Evolutionary conservation across 2,797 vertebrate genomes (phyloP).

Genomic region (Anguilla megastoma): DNA sequence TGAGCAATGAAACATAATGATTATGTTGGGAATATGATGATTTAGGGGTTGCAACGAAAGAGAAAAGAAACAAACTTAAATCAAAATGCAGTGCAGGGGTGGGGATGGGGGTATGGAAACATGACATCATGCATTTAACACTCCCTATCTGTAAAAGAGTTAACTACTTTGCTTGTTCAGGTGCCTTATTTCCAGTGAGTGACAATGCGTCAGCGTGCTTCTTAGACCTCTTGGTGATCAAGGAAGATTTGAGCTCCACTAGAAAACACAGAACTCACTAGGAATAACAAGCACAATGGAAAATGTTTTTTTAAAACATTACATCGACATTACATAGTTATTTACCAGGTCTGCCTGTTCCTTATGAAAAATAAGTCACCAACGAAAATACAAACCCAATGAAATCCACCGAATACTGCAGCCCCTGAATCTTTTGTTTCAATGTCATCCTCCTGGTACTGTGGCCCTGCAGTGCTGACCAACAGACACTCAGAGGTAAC

Average conservation of each 20-base stretch:
- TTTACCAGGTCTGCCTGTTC: not conserved
- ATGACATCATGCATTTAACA: conserved; percentile 21
- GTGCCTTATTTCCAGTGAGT: conserved; percentile 22
- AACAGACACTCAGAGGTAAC: not conserved
- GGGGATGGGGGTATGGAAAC: conserved; percentile 23
- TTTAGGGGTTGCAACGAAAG: conserved; percentile 28
- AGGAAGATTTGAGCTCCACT: not conserved
- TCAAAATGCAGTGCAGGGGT: conserved; percentile 19
- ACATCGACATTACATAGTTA: not conserved
- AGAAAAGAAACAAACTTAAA: conserved; percentile 32
- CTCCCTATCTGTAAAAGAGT: conserved; percentile 27
- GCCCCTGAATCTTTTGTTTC: not conserved
- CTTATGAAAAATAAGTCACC: not conserved
- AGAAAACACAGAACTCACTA: not conserved
- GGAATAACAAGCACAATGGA: not conserved
- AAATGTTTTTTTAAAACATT: not conserved
- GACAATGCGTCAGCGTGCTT: conserved; percentile 29
- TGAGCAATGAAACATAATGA: conserved; percentile 28
- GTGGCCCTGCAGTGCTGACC: not conserved
- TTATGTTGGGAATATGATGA: conserved; percentile 33
- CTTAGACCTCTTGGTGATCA: conserved; percentile 20
- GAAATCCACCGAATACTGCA: not conserved
- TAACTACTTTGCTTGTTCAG: conserved; percentile 29
- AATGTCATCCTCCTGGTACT: not conserved
- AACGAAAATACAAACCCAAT: not conserved